Evolutionary conservation across 2,888 invertebrate species (phyloP), one percentile per base, ranked within the genome.

Genomic region (Ecdyonurus torrentis): DNA sequence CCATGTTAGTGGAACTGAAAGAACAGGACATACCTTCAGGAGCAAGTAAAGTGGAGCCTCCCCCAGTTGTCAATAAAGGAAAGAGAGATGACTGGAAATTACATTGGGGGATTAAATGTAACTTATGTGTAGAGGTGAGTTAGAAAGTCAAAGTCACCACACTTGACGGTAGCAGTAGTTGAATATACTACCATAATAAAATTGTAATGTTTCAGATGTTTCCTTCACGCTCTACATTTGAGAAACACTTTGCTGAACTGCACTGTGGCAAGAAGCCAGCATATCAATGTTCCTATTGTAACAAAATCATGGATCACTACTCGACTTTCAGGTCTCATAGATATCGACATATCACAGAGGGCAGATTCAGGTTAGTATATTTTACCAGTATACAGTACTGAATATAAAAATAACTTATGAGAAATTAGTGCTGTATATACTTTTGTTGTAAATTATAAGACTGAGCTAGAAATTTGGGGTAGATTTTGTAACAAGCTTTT

Each of bases 211-310:
- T 37, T 15, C 7, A 75, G 61, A 72, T 78, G 15, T 80, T 76
- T 69, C 77, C 78, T 63, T 77, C 76, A 67, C 76, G 77, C 69
- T 68, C 72, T 1, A 79, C 80, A 62, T 80, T 81, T 68, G 80
- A 81, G 66, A 72, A 73, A 24, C 83, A 83, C 68, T 81, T 79
- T 68, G 67, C 72, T 1, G 69, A 67, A 19, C 70, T 65, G 59
- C 74, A 76, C 55, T 5, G 19, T 66, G 72, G 70, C 59, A 71
- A 72, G 22, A 73, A 75, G 59, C 82, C 83, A 25, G 72, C 79
- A 2, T 83, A 82, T 71, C 76, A 79, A 2, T 83, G 83, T 70
- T 78, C 79, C 60, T 77, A 79, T 67, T 83, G 83, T 69, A 76
- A 77, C 63, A 80, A 80, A 67, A 74, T 77, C 63, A 78, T 76